These are phyloP conservation scores for Fragum sueziense DNA, from an alignment of 2,888 invertebrate genomes.

Conservation along the genomic window DNA sequence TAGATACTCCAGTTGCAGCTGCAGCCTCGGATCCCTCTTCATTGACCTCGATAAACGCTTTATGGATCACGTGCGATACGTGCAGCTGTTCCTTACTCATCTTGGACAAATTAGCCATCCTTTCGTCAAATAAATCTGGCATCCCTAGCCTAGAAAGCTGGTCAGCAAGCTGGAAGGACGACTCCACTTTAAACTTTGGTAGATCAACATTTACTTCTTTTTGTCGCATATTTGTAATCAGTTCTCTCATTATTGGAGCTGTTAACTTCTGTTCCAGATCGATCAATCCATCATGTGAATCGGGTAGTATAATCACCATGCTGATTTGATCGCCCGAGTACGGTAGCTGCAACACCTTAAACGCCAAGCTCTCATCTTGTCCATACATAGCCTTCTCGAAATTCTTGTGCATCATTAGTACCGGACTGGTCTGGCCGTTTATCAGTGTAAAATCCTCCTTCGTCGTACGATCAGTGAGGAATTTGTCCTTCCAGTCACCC, in stretches of 20 bases:
- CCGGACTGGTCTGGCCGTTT: conserved; percentile 53
- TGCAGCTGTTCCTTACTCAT: conserved; percentile 65
- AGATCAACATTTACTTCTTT: conserved; percentile 54
- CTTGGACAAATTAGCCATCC: conserved; percentile 75
- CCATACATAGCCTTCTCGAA: conserved; percentile 86
- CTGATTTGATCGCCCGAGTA: conserved; percentile 83
- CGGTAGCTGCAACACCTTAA: conserved; percentile 89
- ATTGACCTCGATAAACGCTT: conserved; percentile 80
- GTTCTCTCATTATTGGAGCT: conserved; percentile 10
- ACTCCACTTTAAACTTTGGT: conserved; percentile 74
- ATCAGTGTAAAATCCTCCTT: conserved; percentile 84
- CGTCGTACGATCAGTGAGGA: conserved; percentile 84
- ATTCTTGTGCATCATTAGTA: conserved; percentile 88
- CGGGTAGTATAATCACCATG: conserved; percentile 78
- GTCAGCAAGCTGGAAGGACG: conserved; percentile 61
- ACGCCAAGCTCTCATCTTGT: conserved; percentile 85
- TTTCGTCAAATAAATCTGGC: conserved; percentile 67
- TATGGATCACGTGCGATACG: conserved; percentile 77
- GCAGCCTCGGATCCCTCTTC: conserved; percentile 81
- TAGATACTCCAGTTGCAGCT: conserved; percentile 72
- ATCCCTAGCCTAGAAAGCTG: conserved; percentile 71
- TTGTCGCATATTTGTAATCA: conserved; percentile 16
- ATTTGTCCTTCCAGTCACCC: conserved; percentile 83
- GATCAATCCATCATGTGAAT: conserved; percentile 67
- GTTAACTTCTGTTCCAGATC: conserved; percentile 62